Base-by-base conservation (phyloP, 2,797 vertebrate genomes). In the Acanthornis magna region DNA sequence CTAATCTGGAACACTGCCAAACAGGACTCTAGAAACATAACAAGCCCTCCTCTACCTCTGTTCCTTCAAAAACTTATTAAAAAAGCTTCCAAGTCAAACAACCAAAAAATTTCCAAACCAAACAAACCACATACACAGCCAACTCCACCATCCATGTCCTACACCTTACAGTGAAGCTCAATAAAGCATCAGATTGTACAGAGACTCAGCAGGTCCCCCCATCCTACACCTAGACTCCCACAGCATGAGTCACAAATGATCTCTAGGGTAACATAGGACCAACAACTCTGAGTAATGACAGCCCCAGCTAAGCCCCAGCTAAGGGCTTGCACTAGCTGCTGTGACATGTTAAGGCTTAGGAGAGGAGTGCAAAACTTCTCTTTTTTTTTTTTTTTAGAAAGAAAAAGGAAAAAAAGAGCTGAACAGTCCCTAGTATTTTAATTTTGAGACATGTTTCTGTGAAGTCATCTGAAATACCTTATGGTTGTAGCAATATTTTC, bases 401-500 rank as follows among this genome's bases (percentile, higher is more conserved):
- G n/a, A n/a, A n/a, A 68, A 26, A 10, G 4, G 73, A 53, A 36
- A 9, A 9, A 67, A 51, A 22, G 18, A 79, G 14, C 65, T 21
- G 16, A 83, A n/a, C 42, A 50, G n/a, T 7, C 55, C 53, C n/a
- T 57, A 45, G 27, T 12, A 16, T 43, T 74, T 91, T 50, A 60
- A 55, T 76, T 93, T 29, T 5, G 51, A 87, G 53, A 88, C 93
- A 75, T 5, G 9, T 43, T 90, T 70, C 67, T 79, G 25, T 88
- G 77, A 94, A 90, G 88, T 80, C n/a, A 85, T 54, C 68, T 75
- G 83, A 91, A 93, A 91, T 91, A 84, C 43, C 70, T 88, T 81
- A 93, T 3, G 22, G 53, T 38, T 62, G 30, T 78, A 89, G 79
- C 82, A 93, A 42, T 72, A 94, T 91, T 94, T 95, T 96, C 88